Conservation (phyloP, 2,797 vertebrate genomes). For the Chloroceryle inda region DNA sequence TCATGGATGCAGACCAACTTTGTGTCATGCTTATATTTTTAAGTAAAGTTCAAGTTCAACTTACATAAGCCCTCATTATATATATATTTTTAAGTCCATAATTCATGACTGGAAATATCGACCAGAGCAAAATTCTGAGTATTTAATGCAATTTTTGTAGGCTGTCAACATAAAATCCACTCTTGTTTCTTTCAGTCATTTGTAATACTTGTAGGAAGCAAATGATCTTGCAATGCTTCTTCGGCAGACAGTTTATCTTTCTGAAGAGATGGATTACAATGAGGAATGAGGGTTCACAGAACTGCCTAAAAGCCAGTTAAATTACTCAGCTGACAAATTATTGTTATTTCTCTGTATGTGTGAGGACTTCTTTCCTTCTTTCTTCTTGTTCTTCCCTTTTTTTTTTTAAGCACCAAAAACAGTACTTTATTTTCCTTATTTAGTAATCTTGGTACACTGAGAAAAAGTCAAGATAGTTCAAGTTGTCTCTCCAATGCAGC, state of each 20-base stretch:
- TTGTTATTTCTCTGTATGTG: neutral
- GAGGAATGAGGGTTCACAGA: conserved; percentile 10
- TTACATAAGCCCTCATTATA: neutral
- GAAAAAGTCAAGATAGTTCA: neutral
- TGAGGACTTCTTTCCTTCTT: neutral
- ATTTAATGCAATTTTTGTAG: neutral
- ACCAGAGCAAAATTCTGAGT: neutral
- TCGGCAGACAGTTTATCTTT: conserved; percentile 25
- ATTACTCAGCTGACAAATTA: neutral
- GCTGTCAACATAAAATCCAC: neutral
- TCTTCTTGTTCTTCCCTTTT: neutral
- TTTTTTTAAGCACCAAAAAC: neutral
- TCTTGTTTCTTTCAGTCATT: neutral
- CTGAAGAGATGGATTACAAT: neutral
- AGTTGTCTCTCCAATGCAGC: neutral
- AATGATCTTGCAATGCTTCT: neutral
- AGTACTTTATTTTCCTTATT: neutral
- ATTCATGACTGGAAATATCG: conserved; percentile 46
- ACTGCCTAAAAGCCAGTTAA: neutral
- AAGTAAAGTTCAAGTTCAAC: conserved; percentile 5
- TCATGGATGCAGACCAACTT: conserved; percentile 52
- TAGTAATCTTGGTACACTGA: neutral
- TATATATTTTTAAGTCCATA: neutral
- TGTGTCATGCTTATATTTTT: conserved; percentile 22
- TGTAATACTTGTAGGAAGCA: neutral